These are phyloP conservation scores for Epicampocera succincta DNA, from an alignment of 2,888 invertebrate species.

Conservation along the genomic window DNA sequence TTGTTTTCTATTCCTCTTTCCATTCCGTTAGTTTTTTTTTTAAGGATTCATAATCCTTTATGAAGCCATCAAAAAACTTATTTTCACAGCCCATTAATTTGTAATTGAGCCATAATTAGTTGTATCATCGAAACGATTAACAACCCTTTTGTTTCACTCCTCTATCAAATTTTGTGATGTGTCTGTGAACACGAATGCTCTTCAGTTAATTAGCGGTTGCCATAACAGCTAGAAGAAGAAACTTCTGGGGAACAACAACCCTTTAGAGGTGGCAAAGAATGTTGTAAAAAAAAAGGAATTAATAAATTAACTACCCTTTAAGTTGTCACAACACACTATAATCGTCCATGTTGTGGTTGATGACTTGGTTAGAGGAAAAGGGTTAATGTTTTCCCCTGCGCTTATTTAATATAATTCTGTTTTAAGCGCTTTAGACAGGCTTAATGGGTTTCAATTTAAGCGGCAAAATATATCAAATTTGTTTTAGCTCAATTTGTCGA, in stretches of 20 bases:
- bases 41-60: conserved; percentile 12
- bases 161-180: conserved; percentile 12
- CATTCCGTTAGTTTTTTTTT: no score
- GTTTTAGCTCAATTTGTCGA: no score
- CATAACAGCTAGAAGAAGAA: conserved; percentile 20
- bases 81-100: conserved; percentile 50
- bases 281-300: conserved; percentile 6
- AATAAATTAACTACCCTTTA: conserved; percentile 59
- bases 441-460: conserved; percentile 47
- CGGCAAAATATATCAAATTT: conserved; percentile 6
- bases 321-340: conserved; percentile 43
- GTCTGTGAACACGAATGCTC: not conserved
- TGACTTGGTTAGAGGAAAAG: conserved; percentile 22
- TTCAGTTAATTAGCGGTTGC: conserved; percentile 48
- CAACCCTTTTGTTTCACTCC: conserved; percentile 44
- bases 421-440: not conserved
- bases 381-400: not conserved
- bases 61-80: conserved; percentile 13
- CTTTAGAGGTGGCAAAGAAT: conserved; percentile 8
- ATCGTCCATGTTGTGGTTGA: conserved; percentile 7
- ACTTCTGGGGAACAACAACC: conserved; percentile 2
- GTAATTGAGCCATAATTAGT: conserved; percentile 58
- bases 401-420: conserved; percentile 9
- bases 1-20: no score
- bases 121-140: conserved; percentile 45